Conservation (phyloP, 1,140 invertebrate genomes). For the Cyclina sinensis region DNA sequence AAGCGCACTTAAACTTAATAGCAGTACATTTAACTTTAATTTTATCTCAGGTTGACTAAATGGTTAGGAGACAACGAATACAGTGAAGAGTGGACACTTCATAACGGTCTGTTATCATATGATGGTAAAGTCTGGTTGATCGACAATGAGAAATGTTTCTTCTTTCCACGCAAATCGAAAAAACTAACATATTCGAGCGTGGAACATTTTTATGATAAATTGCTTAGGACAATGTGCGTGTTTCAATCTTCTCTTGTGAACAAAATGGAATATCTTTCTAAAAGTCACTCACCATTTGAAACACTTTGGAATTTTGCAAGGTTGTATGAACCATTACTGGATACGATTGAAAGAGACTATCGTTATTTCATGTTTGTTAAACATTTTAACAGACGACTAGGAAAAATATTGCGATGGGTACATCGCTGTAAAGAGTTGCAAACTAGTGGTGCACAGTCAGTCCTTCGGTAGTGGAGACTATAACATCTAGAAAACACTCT, state of each 20-base stretch:
- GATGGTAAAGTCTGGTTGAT: neutral
- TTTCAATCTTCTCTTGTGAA: neutral
- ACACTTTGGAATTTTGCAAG: neutral
- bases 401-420: neutral
- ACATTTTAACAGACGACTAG: neutral
- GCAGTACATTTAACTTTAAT: no score
- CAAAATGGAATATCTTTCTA: neutral
- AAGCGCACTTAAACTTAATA: no score
- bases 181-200: neutral
- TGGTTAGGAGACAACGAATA: neutral
- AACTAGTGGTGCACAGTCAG: no score
- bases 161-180: neutral
- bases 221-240: neutral
- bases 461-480: no score
- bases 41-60: no score
- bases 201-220: neutral
- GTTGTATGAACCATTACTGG: neutral
- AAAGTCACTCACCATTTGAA: neutral
- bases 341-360: neutral
- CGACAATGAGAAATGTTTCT: neutral
- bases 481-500: no score
- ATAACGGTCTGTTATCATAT: neutral
- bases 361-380: neutral
- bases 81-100: neutral
- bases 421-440: neutral